Evolutionary conservation across 1,140 invertebrate species (phyloP), one percentile per base, ranked within the genome.

Genomic region (Leptinotarsa lineolata): DNA sequence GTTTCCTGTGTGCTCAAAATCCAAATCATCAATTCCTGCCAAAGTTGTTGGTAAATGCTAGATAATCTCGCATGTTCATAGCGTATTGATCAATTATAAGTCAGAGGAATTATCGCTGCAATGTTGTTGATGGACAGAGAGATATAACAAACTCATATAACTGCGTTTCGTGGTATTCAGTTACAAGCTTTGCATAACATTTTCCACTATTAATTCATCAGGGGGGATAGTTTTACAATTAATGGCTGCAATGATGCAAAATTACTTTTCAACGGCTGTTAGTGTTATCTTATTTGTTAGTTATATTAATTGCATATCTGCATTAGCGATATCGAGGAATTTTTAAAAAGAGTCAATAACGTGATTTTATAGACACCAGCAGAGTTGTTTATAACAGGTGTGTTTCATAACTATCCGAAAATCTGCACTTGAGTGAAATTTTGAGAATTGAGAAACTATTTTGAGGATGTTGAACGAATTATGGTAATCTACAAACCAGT

Each of bases 81-180:
- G 48, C 48, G n/a, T 54, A 18, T 54, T 54, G 48, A 54, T 54
- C 48, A 54, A 54, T 18, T 54, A 54, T 54, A n/a, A 15, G 16
- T 13, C n/a, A 16, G n/a, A 18, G n/a, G 16, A 54, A 54, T 16
- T 54, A 54, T 54, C 48, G 48, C 48, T 54, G 48, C 48, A 54
- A 54, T 54, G 48, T 54, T 54, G 48, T 4, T 54, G 48, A 54
- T 54, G n/a, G 48, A 54, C 48, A 54, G 48, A 54, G 48, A 54
- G 48, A 54, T 54, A 54, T 54, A 54, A 54, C 48, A 54, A 54
- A 54, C 48, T 54, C 48, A 54, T 54, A 54, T 54, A 54, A 54
- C 48, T 54, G 48, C 48, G n/a, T 54, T 54, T 54, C 15, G 48
- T n/a, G 48, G 48, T 54, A 54, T 54, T 54, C 48, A 54, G 48